These are phyloP conservation scores for Epinephelus cyanopodus DNA, from an alignment of 2,113 vertebrate species.

Conservation along the genomic window DNA sequence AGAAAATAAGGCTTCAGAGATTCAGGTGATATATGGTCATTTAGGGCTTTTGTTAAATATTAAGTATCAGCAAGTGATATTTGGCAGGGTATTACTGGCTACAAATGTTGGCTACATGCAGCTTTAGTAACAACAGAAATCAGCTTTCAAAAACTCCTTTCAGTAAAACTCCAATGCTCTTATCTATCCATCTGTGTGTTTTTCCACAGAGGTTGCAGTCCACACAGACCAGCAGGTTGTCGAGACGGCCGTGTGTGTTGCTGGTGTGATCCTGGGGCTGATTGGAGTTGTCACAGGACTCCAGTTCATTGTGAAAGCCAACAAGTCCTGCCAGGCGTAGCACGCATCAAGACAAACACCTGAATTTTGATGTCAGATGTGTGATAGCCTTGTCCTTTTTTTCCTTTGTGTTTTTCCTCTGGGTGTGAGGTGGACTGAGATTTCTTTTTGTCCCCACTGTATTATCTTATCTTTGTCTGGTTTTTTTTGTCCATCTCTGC, in stretches of 20 bases:
- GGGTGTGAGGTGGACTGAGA: background rate
- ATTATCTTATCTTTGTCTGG: background rate
- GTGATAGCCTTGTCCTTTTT: background rate
- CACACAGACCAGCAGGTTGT: conserved; percentile 14
- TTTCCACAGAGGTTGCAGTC: conserved; percentile 13
- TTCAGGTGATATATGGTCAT: background rate
- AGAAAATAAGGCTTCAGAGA: too few species aligned
- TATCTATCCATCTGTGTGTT: conserved; percentile 5
- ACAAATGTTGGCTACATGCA: background rate
- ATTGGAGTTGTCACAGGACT: conserved; percentile 43
- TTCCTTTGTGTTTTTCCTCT: background rate
- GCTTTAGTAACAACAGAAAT: background rate
- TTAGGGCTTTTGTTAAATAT: background rate
- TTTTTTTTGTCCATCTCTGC: conserved; percentile 1
- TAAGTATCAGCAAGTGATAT: background rate
- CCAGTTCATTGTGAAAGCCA: conserved; percentile 47
- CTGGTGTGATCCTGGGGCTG: conserved; percentile 49
- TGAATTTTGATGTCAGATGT: conserved; percentile 3
- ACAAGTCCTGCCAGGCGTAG: conserved; percentile 18
- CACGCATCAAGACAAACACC: conserved; percentile 1
- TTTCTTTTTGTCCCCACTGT: background rate
- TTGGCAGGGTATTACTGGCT: background rate
- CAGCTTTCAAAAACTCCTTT: background rate
- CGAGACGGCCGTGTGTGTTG: conserved; percentile 34
- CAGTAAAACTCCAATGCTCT: background rate